Evolutionary conservation across 2,797 vertebrate species (phyloP).

Genomic region (Myotis planiceps): DNA sequence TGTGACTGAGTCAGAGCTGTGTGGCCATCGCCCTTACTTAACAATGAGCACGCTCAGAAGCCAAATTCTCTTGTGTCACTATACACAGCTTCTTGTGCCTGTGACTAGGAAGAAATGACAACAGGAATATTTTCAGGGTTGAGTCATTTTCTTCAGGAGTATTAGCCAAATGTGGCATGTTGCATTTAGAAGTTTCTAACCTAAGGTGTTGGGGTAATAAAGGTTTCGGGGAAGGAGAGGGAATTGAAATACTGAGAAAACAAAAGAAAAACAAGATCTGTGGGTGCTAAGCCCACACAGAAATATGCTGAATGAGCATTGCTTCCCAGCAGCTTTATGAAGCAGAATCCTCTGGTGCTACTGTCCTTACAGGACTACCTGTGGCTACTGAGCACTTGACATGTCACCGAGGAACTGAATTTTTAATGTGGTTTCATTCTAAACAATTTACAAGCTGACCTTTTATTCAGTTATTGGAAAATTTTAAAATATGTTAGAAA

Average conservation of each 20-base stretch:
- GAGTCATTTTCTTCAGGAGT: neutral
- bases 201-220: neutral
- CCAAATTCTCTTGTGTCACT: neutral
- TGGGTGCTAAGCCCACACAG: neutral
- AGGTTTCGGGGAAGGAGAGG: neutral
- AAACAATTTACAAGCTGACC: neutral
- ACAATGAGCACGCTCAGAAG: neutral
- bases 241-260: neutral
- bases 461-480: neutral
- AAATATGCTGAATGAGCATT: neutral
- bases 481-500: neutral
- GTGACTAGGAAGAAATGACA: neutral
- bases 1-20: neutral
- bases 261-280: neutral
- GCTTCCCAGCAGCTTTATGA: accelerated
- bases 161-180: neutral
- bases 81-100: neutral
- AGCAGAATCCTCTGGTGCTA: neutral
- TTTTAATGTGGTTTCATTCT: neutral
- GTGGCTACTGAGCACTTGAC: neutral
- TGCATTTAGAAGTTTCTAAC: conserved; percentile 8
- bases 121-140: neutral
- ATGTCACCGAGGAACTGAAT: neutral
- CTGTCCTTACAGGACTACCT: too few species aligned
- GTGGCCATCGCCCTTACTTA: neutral